Conservation (phyloP, 37 sponge, comb jelly and placozoan genomes). For the Hormiphora californensis region DNA sequence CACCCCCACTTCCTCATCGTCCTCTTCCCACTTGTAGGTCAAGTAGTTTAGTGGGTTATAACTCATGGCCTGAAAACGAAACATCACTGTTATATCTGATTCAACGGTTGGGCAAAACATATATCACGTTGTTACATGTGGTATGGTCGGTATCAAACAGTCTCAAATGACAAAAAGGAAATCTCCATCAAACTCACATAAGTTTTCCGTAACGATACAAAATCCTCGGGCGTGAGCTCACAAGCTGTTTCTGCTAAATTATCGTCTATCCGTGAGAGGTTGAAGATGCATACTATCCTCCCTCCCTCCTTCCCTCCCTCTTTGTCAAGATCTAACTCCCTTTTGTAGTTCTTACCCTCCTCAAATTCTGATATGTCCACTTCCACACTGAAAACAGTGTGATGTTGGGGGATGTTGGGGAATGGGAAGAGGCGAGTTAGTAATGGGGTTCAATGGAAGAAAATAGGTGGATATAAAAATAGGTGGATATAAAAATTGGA, state of each 20-base stretch:
- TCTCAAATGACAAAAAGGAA: neutral
- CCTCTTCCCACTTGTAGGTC: conserved; percentile 54
- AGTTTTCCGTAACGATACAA: conserved; percentile 12
- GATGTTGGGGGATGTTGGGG: neutral
- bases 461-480: neutral
- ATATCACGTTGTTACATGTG: neutral
- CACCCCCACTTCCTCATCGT: conserved; percentile 40
- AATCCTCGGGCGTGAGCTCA: conserved; percentile 28
- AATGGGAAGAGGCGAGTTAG: neutral
- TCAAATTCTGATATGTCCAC: conserved; percentile 44
- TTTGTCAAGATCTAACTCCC: conserved; percentile 40
- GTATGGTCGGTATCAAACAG: neutral
- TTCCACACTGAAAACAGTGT: neutral
- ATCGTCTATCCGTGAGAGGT: conserved; percentile 50
- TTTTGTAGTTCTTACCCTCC: conserved; percentile 50
- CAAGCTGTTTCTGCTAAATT: neutral
- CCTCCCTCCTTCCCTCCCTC: conserved; percentile 14
- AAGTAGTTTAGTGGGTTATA: conserved; percentile 47
- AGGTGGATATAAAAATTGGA: neutral
- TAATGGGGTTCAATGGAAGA: neutral
- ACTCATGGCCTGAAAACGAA: conserved; percentile 7
- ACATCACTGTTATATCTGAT: too few species aligned
- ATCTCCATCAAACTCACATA: conserved; percentile 11
- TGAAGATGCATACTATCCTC: neutral
- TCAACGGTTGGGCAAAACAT: neutral